These are phyloP conservation scores for Oreochromis tanganicae DNA, from an alignment of 2,113 vertebrate species.

Conservation along the genomic window DNA sequence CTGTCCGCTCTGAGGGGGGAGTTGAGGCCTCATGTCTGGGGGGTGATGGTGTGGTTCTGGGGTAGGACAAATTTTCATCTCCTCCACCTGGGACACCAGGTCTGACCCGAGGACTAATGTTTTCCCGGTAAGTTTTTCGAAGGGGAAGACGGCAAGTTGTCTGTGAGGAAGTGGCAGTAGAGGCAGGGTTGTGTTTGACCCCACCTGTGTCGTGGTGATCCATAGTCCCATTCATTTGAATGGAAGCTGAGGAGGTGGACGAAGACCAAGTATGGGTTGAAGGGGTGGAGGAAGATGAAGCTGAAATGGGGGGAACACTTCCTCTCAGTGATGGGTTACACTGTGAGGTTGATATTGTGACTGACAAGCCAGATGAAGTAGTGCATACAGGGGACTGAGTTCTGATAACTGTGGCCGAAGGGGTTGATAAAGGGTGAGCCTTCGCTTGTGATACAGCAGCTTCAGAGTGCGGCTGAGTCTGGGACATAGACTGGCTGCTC, in stretches of 20 bases:
- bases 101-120: conserved; percentile 75
- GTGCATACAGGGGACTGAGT: conserved; percentile 65
- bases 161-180: conserved; percentile 57
- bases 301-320: conserved; percentile 5
- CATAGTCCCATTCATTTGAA: conserved; percentile 83
- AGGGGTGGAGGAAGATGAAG: conserved; percentile 36
- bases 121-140: conserved; percentile 87
- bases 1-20: conserved; percentile 65
- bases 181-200: conserved; percentile 58
- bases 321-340: conserved; percentile 25
- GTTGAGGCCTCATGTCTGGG: conserved; percentile 36
- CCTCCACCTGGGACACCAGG: conserved; percentile 71
- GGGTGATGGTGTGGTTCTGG: conserved; percentile 35
- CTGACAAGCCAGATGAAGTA: conserved; percentile 36
- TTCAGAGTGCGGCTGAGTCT: conserved; percentile 23
- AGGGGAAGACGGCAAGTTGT: conserved; percentile 83
- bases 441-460: conserved; percentile 22
- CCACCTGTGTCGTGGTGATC: conserved; percentile 69
- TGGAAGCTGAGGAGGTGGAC: conserved; percentile 25
- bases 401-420: conserved; percentile 57
- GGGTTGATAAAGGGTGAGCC: conserved; percentile 10
- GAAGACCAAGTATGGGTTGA: conserved; percentile 41
- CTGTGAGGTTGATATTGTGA: conserved; percentile 47
- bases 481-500: conserved; percentile 24
- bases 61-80: conserved; percentile 55